Conservation (phyloP, 1,140 invertebrate genomes). For the Cydia fagiglandana region DNA sequence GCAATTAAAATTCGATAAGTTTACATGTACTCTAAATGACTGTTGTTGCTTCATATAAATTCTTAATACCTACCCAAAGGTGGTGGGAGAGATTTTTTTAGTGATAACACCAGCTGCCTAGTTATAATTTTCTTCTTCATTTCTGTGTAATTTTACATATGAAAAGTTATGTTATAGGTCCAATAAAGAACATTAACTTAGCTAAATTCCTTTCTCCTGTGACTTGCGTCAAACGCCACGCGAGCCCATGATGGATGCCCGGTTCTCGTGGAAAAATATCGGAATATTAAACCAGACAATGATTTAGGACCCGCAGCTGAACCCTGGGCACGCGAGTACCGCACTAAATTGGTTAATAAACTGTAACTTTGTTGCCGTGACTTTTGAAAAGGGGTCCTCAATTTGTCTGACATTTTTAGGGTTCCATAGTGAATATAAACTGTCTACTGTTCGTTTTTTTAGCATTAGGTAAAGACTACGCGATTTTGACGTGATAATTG, state of each 20-base stretch:
- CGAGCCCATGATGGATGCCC: slow-evolving; percentile 20
- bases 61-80: too few species aligned
- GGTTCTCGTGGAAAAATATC: slow-evolving; percentile 31
- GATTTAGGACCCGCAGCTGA: slow-evolving; percentile 10
- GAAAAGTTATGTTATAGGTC: too few species aligned
- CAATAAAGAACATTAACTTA: not conserved
- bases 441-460: too few species aligned
- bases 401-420: not conserved
- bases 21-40: too few species aligned
- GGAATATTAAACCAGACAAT: slow-evolving; percentile 31
- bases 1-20: too few species aligned
- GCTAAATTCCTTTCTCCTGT: not conserved
- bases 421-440: not conserved
- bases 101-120: too few species aligned
- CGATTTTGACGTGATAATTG: too few species aligned
- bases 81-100: too few species aligned
- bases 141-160: too few species aligned
- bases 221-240: not conserved
- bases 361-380: slow-evolving; percentile 11
- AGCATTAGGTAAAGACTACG: too few species aligned
- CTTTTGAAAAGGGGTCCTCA: not conserved
- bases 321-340: slow-evolving; percentile 7
- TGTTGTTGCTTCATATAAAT: too few species aligned
- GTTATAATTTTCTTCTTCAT: too few species aligned
- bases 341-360: slow-evolving; percentile 14